phyloP scores from a whole-genome alignment of 1,140 invertebrate genomes.

The Drosophila tristis region DNA sequence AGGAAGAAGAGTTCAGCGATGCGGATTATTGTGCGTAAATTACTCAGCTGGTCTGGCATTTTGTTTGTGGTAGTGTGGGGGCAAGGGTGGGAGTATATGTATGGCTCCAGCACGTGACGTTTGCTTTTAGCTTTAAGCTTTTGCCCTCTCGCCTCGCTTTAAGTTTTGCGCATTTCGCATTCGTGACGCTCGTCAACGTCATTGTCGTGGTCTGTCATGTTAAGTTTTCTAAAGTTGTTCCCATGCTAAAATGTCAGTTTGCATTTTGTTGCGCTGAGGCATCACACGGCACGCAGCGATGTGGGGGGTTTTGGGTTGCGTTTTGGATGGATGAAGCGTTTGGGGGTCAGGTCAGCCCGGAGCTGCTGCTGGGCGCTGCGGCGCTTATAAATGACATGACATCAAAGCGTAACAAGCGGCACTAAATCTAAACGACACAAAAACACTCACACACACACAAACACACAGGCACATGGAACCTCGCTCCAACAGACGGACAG shows the following conservation, averaged over 20 bases:
- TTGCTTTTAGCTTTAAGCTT: constrained; percentile 34
- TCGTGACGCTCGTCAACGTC: constrained; percentile 23
- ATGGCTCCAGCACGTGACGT: constrained; percentile 24
- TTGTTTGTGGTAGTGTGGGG: neutral
- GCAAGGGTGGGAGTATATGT: neutral
- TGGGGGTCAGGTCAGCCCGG: constrained; percentile 35
- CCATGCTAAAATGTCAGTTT: constrained; percentile 73
- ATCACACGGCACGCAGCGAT: constrained; percentile 23
- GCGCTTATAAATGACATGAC: constrained; percentile 76
- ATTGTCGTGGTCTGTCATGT: constrained; percentile 71
- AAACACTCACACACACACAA: constrained; percentile 21
- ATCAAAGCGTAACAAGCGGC: constrained; percentile 81
- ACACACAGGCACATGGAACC: constrained; percentile 19
- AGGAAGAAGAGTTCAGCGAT: constrained; percentile 70
- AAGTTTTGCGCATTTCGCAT: constrained; percentile 26
- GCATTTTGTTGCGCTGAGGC: constrained; percentile 62
- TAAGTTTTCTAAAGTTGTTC: constrained; percentile 65
- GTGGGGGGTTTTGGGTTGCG: neutral
- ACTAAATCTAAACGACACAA: constrained; percentile 78
- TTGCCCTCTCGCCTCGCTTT: constrained; percentile 9
- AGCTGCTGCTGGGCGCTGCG: constrained; percentile 33
- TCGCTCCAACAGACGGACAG: constrained; percentile 28
- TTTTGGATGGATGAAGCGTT: constrained; percentile 8
- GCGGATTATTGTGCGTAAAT: constrained; percentile 81
- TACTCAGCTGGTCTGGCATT: constrained; percentile 60